Percentiles rank a stretch among this genome's conserved stretches.
phyloP scores from a whole-genome alignment of 2,797 vertebrate species.

The Propithecus deckenii region DNA sequence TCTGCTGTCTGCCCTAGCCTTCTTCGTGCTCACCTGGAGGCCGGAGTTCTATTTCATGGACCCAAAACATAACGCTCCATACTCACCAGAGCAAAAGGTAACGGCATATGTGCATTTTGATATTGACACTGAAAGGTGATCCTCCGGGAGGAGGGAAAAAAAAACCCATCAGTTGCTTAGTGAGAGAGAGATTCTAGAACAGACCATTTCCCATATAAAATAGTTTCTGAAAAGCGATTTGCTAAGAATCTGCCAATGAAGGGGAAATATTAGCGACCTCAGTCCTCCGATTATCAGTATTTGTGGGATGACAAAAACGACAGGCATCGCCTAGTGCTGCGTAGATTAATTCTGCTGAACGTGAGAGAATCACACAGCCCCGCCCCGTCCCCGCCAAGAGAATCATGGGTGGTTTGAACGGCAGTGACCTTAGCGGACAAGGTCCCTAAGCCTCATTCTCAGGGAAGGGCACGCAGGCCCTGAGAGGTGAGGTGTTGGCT shows the following conservation, averaged over 20 bases:
- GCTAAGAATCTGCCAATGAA: neutral
- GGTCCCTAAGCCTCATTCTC: neutral
- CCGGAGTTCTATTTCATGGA: neutral
- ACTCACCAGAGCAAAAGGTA: neutral
- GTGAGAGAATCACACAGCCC: rapidly evolving
- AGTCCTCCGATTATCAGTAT: neutral
- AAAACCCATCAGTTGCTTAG: neutral
- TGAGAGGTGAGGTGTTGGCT: neutral
- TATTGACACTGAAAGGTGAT: neutral
- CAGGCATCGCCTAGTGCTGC: neutral
- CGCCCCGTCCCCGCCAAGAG: neutral
- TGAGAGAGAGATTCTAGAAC: neutral
- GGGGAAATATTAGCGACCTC: neutral
- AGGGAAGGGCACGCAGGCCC: neutral
- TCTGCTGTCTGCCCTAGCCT: neutral
- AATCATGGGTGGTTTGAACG: rapidly evolving
- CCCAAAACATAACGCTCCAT: neutral
- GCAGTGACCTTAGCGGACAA: neutral
- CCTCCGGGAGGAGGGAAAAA: neutral
- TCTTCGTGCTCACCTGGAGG: neutral
- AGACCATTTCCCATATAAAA: neutral
- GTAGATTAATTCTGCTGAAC: neutral
- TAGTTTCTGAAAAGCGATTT: neutral
- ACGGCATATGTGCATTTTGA: neutral
- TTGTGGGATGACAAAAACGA: neutral